Conservation (phyloP, 2,113 vertebrate genomes). For the Larimichthys crocea region DNA sequence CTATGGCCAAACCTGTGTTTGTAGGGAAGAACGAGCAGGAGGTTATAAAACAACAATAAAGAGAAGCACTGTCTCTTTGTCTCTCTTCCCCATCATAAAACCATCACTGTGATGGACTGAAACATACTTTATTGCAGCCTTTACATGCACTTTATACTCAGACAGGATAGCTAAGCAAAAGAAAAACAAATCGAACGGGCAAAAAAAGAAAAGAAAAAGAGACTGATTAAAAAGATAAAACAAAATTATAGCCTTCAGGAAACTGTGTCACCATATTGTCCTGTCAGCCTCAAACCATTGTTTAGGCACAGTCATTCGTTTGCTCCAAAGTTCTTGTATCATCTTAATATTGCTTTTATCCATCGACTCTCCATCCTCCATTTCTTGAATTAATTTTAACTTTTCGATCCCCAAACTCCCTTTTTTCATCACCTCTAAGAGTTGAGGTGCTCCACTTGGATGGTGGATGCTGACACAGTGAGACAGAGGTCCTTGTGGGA, state of each 20-base stretch:
- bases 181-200: slow-evolving; percentile 54
- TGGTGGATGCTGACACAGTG: slow-evolving; percentile 93
- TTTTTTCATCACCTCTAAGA: slow-evolving; percentile 67
- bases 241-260: slow-evolving; percentile 48
- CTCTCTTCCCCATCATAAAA: slow-evolving; percentile 60
- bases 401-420: slow-evolving; percentile 12
- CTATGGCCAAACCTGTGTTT: slow-evolving; percentile 55
- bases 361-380: slow-evolving; percentile 43
- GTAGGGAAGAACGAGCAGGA: slow-evolving; percentile 70
- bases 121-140: slow-evolving; percentile 70
- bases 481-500: slow-evolving; percentile 98
- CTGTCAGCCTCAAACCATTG: slow-evolving; percentile 42
- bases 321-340: slow-evolving; percentile 62
- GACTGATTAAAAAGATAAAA: slow-evolving; percentile 51
- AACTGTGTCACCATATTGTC: slow-evolving; percentile 51
- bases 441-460: slow-evolving; percentile 86
- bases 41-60: slow-evolving; percentile 67
- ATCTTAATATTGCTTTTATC: slow-evolving; percentile 78
- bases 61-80: slow-evolving; percentile 56
- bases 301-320: slow-evolving; percentile 62
- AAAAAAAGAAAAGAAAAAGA: slow-evolving; percentile 52
- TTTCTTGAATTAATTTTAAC: slow-evolving; percentile 35
- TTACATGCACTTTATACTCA: slow-evolving; percentile 61
- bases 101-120: slow-evolving; percentile 80
- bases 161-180: slow-evolving; percentile 55